These are phyloP conservation scores for Siniperca scherzeri DNA, from an alignment of 2,797 vertebrate genomes.

Conservation along the genomic window DNA sequence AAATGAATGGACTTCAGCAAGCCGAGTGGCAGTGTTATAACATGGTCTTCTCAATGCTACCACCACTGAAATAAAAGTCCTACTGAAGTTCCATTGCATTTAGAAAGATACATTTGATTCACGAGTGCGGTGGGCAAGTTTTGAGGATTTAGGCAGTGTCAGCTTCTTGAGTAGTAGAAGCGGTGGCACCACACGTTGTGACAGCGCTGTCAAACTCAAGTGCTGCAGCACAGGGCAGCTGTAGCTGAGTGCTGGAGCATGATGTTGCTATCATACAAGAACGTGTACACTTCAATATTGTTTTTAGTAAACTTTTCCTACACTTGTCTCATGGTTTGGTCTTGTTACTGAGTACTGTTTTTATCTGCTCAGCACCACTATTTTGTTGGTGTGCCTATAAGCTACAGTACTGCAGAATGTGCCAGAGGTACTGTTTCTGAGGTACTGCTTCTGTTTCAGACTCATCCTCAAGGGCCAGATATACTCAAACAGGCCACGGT, in stretches of 20 bases:
- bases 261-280: not conserved
- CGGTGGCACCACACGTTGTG: not conserved
- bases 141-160: conserved; percentile 10
- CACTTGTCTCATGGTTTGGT: not conserved
- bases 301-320: not conserved
- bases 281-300: not conserved
- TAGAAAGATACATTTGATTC: not conserved
- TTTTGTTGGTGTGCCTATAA: not conserved
- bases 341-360: not conserved
- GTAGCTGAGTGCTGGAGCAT: conserved; percentile 11
- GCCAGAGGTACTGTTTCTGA: not conserved
- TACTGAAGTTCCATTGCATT: not conserved
- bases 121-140: not conserved
- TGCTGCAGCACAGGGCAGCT: conserved; percentile 7
- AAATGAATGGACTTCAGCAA: not conserved
- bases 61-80: not conserved
- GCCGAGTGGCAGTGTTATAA: not conserved
- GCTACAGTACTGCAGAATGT: not conserved
- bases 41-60: not conserved
- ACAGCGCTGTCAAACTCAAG: conserved; percentile 10
- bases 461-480: not conserved
- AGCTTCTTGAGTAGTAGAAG: not conserved
- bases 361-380: not conserved
- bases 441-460: not conserved
- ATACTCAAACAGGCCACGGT: too few relatives aligned